A percentile compares a stretch with the other conserved stretches of the same genome.
Evolutionary conservation across 2,888 invertebrate genomes (phyloP).

Genomic region (Drosophila meridionalis): DNA sequence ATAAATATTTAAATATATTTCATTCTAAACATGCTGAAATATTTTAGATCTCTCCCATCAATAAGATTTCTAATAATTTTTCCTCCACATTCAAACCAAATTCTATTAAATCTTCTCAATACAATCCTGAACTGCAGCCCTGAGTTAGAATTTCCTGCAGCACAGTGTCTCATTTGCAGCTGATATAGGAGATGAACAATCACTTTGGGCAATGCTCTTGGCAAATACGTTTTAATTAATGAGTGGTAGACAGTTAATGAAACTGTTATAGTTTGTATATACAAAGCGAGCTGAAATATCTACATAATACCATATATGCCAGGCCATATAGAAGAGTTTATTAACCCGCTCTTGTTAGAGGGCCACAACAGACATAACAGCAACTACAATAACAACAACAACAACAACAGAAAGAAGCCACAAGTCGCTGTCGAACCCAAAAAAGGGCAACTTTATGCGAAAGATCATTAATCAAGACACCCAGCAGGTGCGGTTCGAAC

Average conservation of each 20-base stretch:
- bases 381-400: not conserved
- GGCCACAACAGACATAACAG: not conserved
- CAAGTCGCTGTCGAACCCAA: slow-evolving; percentile 41
- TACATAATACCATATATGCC: slow-evolving; percentile 67
- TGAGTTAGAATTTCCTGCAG: slow-evolving; percentile 6
- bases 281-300: slow-evolving; percentile 43
- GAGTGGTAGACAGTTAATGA: slow-evolving; percentile 71
- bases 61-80: not conserved
- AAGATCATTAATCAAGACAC: slow-evolving; percentile 76
- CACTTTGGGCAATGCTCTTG: slow-evolving; percentile 54
- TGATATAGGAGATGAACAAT: slow-evolving; percentile 40
- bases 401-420: not conserved
- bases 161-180: slow-evolving; percentile 43
- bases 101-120: not conserved
- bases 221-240: slow-evolving; percentile 77
- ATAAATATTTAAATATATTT: not conserved
- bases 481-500: slow-evolving; percentile 74
- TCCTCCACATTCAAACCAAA: not conserved
- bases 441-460: slow-evolving; percentile 64
- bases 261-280: slow-evolving; percentile 73
- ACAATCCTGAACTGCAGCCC: not conserved
- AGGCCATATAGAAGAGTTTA: slow-evolving; percentile 69
- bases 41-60: not conserved
- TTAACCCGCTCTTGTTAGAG: slow-evolving; percentile 67
- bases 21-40: not conserved